Evolutionary conservation across 2,888 invertebrate genomes (phyloP).

Genomic region (Tenodera sinensis): DNA sequence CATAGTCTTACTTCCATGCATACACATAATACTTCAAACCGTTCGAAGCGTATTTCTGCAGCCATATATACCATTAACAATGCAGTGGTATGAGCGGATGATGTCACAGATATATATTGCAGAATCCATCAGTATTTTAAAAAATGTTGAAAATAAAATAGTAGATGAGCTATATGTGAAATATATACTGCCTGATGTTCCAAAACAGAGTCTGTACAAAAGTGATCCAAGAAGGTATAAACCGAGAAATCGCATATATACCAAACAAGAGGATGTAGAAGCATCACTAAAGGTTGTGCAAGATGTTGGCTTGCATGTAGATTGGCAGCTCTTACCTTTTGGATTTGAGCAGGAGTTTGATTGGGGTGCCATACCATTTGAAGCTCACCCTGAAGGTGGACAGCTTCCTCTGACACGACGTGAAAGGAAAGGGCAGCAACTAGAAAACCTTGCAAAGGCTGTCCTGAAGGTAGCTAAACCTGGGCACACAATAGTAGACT

Average conservation of each 20-base stretch:
- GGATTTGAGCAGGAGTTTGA: constrained; percentile 51
- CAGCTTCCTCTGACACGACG: constrained; percentile 72
- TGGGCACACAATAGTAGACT: constrained; percentile 79
- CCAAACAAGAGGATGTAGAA: constrained; percentile 72
- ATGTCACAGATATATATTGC: constrained; percentile 34
- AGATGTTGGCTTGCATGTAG: constrained; percentile 14
- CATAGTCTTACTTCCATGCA: constrained; percentile 70
- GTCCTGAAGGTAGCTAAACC: constrained; percentile 65
- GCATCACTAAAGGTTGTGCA: constrained; percentile 51
- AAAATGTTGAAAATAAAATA: constrained; percentile 22
- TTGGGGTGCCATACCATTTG: constrained; percentile 69
- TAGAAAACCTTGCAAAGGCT: constrained; percentile 78
- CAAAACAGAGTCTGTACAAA: constrained; percentile 69
- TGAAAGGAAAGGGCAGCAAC: constrained; percentile 76
- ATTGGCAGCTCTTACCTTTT: constrained; percentile 39
- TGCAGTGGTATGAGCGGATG: constrained; percentile 59
- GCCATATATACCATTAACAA: constrained; percentile 57
- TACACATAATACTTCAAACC: constrained; percentile 56
- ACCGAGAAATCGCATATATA: constrained; percentile 67
- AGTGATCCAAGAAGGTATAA: constrained; percentile 74
- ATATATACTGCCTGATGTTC: constrained; percentile 48
- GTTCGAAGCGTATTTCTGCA: constrained; percentile 43
- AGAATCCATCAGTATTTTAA: constrained; percentile 30
- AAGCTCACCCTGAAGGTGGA: constrained; percentile 74
- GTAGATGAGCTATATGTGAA: constrained; percentile 28